Base-by-base conservation (phyloP, 2,888 invertebrate genomes). In the Laspeyria flexula region DNA sequence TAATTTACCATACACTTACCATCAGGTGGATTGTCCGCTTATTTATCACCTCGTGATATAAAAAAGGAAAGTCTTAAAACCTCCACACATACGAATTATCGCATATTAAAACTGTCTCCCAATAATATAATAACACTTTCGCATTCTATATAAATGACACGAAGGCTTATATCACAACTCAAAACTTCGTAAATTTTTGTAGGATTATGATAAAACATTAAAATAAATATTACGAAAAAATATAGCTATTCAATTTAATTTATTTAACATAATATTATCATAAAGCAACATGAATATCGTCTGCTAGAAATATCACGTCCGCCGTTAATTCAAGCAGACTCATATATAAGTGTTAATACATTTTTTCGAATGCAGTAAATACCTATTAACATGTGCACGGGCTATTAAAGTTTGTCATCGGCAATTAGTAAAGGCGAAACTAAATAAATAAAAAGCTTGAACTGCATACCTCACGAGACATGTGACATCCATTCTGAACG, bases 331-430 rank as follows among this genome's bases (percentile, higher is more conserved):
- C 35, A 29, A 41, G 16, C 35, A 47, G 46, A 60, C 57, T 45
- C 37, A 39, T 31, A 15, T 30, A 33, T 46, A 60, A 43, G 15
- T 45, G 21, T 38, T 51, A 44, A 40, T 23, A 37, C 39, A 3
- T 37, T 43, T 60, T 50, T 72, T 63, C 67, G 63, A 62, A 55
- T 64, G 64, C 51, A 59, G 69, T 73, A 66, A 73, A 70, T 67
- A 75, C 65, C 84, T 64, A 84, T 85, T 84, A 85, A 86, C 90
- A 91, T 90, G 82, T 90, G 91, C 76, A 80, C 71, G 75, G 75
- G 75, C 90, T 85, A 87, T 90, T 90, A 90, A 86, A 88, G 78
- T 83, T 83, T 82, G 90, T 89, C 90, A 87, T 84, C 90, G 85
- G 81, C 90, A 89, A 92, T 91, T 91, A 91, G 90, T 83, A 77